Evolutionary conservation across 2,797 vertebrate genomes (phyloP).

Genomic region (Selene dorsalis): DNA sequence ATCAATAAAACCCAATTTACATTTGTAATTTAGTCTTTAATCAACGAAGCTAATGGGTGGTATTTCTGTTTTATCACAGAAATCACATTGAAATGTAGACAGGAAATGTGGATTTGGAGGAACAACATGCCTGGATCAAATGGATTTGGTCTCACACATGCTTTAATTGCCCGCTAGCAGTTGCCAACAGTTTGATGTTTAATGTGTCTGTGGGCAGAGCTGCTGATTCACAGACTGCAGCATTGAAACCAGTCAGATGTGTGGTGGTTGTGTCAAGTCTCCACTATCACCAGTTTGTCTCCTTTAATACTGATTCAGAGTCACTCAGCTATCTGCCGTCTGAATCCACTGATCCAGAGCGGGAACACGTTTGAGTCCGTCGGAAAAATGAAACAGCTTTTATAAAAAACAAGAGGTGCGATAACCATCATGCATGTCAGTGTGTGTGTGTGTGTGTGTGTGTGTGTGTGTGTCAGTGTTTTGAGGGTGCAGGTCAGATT

Average conservation of each 20-base stretch:
- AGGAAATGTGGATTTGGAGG: constrained; percentile 35
- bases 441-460: background rate
- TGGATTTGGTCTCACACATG: background rate
- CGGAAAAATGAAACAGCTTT: constrained; percentile 49
- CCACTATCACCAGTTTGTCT: background rate
- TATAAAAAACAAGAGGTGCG: background rate
- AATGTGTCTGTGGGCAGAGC: background rate
- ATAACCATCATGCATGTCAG: constrained; percentile 19
- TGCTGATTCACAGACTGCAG: background rate
- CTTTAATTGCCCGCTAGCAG: background rate
- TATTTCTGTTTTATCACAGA: constrained; percentile 31
- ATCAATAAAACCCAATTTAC: background rate
- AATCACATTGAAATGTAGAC: background rate
- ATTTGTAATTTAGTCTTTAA: background rate
- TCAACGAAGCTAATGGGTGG: constrained; percentile 6
- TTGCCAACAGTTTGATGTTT: constrained; percentile 8
- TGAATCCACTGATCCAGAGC: constrained; percentile 40
- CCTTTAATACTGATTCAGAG: constrained; percentile 9
- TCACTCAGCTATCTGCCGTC: constrained; percentile 22
- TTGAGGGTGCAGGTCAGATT: constrained; percentile 27
- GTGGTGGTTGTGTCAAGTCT: background rate
- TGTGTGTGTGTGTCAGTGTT: constrained; percentile 9
- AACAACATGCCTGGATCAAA: constrained; percentile 11
- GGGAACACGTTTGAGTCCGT: background rate
- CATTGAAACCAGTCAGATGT: constrained; percentile 10